Evolutionary conservation across 2,113 vertebrate genomes (phyloP), one percentile per base, ranked within the genome.

Genomic region (Rhabdomys dilectus): DNA sequence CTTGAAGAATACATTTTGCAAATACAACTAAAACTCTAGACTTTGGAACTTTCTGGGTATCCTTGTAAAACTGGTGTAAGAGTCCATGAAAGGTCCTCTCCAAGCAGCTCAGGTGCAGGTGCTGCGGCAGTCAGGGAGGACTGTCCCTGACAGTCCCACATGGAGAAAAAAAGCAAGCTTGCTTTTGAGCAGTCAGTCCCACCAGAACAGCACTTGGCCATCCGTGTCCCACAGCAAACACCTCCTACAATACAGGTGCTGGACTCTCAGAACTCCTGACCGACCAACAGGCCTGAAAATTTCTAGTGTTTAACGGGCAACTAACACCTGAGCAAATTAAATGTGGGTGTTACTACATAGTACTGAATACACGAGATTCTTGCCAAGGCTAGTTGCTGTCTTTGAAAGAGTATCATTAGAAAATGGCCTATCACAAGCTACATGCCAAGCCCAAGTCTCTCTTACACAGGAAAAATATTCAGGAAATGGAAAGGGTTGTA

Each of bases 281-380:
- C 85, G 56, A 19, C 51, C 85, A 48, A 88, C 3, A 2, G 48
- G 22, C 73, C 42, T 89, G 31, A 34, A 82, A 90, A 88, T 72
- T 85, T 58, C 34, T 77, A 60, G 80, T 29, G 92, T 93, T 93
- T 72, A 96, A 89, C 19, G 81, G 88, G 70, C 6, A 96, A 96
- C 64, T 8, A 62, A 93, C 48, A 93, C 13, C 39, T 76, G 45
- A 8, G 21, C 78, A 90, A 92, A 72, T 42, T 93, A 90, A 70
- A 51, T 92, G n/a, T 91, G 48, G 64, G 42, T 31, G 51, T 62
- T 4, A 48, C 68, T 70, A 36, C 68, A 36, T 36, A 36, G 34
- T 36, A 36, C 34, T 17, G 34, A 36, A 22, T 60, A 64, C 17
- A 42, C 29, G 48, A 88, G 48, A 78, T 78, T 48, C 48, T 56